phyloP scores from a whole-genome alignment of 2,888 invertebrate genomes.

The Cheilosia vulpina region DNA sequence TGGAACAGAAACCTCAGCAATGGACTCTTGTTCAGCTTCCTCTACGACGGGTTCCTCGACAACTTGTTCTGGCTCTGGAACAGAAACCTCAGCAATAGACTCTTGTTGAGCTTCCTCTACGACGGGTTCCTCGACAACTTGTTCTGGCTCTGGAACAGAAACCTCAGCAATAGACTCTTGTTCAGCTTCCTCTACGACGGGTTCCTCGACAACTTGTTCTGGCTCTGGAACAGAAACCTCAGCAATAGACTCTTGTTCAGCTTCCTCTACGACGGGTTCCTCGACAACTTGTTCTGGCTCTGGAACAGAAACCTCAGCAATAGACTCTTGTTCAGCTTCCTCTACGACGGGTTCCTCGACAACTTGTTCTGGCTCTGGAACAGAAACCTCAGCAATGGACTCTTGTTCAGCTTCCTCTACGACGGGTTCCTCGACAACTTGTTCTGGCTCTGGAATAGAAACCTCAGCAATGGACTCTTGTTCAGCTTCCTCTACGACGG shows the following conservation, averaged over 20 bases:
- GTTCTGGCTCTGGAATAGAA: background rate
- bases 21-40: background rate
- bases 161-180: background rate
- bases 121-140: no score
- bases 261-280: background rate
- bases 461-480: background rate
- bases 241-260: no score
- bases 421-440: no score
- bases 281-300: no score
- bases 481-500: no score
- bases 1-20: background rate
- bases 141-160: background rate
- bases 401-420: background rate
- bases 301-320: background rate
- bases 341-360: no score
- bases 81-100: no score
- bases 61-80: background rate
- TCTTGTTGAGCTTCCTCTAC: background rate
- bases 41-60: no score
- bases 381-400: no score
- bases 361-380: background rate
- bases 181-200: no score
- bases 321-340: background rate
- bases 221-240: no score
- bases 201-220: no score